Evolutionary conservation across 2,113 vertebrate species (phyloP).

Genomic region (Lepidothrix coronata): DNA sequence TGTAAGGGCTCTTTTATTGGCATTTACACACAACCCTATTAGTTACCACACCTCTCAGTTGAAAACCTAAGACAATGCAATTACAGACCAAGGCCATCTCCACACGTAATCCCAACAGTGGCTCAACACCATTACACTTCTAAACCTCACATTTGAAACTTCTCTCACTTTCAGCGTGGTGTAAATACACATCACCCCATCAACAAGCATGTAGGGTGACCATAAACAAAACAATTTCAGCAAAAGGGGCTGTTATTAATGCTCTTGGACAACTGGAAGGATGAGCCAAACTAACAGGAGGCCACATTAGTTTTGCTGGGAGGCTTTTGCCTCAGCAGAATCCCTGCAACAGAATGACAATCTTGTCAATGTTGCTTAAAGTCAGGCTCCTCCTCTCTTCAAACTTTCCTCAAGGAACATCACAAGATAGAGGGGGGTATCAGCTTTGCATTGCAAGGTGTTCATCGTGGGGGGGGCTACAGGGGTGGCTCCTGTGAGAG

Average conservation of each 20-base stretch:
- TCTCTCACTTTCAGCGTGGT: not conserved
- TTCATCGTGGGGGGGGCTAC: rapidly evolving
- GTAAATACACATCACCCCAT: not conserved
- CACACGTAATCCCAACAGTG: not conserved
- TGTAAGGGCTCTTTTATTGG: not conserved
- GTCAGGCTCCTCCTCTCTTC: not conserved
- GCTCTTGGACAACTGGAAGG: not conserved
- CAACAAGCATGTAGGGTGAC: not conserved
- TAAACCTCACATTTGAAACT: not conserved
- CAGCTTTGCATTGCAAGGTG: not conserved
- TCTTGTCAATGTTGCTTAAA: not conserved
- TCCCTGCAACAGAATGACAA: not conserved
- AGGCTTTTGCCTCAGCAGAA: not conserved
- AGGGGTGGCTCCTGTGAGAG: not conserved
- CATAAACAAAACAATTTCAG: not conserved
- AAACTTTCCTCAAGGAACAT: not conserved
- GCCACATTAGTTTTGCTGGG: not conserved
- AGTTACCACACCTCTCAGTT: not conserved
- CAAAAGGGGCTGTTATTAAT: not conserved
- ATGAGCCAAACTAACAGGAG: not conserved
- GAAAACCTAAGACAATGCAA: not conserved
- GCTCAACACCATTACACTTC: not conserved
- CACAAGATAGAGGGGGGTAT: not conserved
- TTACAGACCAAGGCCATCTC: not conserved
- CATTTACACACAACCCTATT: not conserved